Evolutionary conservation across 2,113 vertebrate species (phyloP).

Genomic region (Melanostigma gelatinosum): DNA sequence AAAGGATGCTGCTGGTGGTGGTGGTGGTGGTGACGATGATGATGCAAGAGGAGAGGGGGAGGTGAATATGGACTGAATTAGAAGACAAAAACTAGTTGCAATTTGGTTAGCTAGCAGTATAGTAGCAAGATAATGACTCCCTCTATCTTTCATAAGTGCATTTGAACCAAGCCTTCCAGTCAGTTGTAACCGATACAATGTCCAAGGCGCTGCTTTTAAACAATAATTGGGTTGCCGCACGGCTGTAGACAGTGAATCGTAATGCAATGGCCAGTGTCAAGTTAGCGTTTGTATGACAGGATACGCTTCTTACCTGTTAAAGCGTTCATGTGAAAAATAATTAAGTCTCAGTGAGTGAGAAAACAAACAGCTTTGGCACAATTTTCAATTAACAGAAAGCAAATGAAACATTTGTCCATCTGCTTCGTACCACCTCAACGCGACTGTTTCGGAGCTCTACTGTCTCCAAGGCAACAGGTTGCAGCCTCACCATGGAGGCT

Average conservation of each 20-base stretch:
- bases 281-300: constrained; percentile 50
- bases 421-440: constrained; percentile 20
- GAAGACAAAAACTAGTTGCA: constrained; percentile 60
- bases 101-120: constrained; percentile 52
- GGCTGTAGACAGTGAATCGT: neutral
- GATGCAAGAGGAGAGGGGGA: constrained; percentile 8
- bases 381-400: constrained; percentile 60
- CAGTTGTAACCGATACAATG: constrained; percentile 46
- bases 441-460: constrained; percentile 36
- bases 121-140: constrained; percentile 55
- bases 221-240: constrained; percentile 41
- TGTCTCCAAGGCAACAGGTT: constrained; percentile 80
- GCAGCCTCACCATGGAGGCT: constrained; percentile 28
- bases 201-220: constrained; percentile 32
- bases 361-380: constrained; percentile 47
- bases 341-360: constrained; percentile 34
- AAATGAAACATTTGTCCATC: constrained; percentile 40
- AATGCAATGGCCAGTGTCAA: constrained; percentile 22
- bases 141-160: constrained; percentile 39
- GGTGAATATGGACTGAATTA: constrained; percentile 48
- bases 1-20: neutral
- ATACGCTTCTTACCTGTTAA: constrained; percentile 65
- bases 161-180: constrained; percentile 33
- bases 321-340: constrained; percentile 53
- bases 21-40: constrained; percentile 3